Evolutionary conservation across 2,888 invertebrate genomes (phyloP), one percentile per base, ranked within the genome.

Genomic region (Flexamia atlantica): DNA sequence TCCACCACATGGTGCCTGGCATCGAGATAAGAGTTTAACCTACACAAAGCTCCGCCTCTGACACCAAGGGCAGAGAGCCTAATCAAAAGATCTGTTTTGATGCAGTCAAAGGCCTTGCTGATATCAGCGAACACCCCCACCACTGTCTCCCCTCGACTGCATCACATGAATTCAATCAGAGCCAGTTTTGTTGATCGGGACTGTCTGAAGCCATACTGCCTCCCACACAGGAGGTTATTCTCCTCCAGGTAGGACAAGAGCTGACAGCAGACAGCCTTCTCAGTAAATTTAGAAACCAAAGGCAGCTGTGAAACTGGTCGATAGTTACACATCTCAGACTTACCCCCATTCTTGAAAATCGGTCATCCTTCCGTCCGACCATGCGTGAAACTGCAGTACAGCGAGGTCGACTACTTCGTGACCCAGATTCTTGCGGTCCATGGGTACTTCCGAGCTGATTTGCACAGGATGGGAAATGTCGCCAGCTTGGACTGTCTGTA

Each of bases 301-400:
- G 68, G n/a, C 68, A 68, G 68, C 68, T 68, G 68, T 68, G 68
- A 68, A n/a, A 68, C 68, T 4, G 30, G 68, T 9, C 68, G 68
- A 68, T 68, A 68, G 17, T 68, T 68, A 68, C 68, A 68, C 68
- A 68, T 68, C 30, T 7, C 68, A 30, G 5, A 2, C 30, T 68
- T 32, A 30, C 30, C 68, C 30, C 30, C 68, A 36, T 23, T n/a
- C 14, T 68, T 68, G 23, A 68, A 68, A 68, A 68, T 30, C 2
- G 68, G 68, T n/a, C n/a, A n/a, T n/a, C n/a, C n/a, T n/a, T n/a
- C n/a, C n/a, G n/a, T n/a, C n/a, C n/a, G n/a, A n/a, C n/a, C n/a
- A n/a, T n/a, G n/a, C n/a, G n/a, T n/a, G n/a, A n/a, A n/a, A n/a
- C n/a, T n/a, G n/a, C n/a, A n/a, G n/a, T n/a, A n/a, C n/a, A n/a